Base-by-base conservation (phyloP, 1,140 invertebrate species). In the Drosophila kurseongensis region DNA sequence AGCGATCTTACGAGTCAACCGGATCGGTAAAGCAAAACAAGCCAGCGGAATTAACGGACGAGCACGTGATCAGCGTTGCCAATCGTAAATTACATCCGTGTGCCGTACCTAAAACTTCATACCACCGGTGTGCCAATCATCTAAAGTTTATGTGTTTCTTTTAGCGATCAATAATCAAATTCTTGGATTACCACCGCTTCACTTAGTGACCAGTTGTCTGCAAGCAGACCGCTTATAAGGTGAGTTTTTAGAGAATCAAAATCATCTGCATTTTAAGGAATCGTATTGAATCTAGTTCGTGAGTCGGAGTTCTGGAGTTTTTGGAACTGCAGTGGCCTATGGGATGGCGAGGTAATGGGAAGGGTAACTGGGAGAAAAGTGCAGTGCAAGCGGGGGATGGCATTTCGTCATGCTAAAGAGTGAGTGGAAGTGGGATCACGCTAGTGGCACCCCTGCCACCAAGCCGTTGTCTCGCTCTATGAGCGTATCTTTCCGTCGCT, bases 81-180 rank as follows among this genome's bases (percentile, higher is more conserved):
- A 48, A 56, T 57, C 48, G 40, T 29, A 52, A 16, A 40, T 45
- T 36, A 51, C 23, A 27, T 48, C 58, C 58, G 18, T 59, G 75
- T 75, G 71, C 14, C 60, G 47, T 14, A 65, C n/a, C 36, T 50
- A 72, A 57, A 54, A 59, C 58, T 50, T 42, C 45, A 52, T 59
- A 41, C 62, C 56, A 66, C 60, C 32, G 68, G 60, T 66, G 80
- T 74, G 56, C 42, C 59, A 68, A 16, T 58, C 60, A 35, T 71
- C 62, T 81, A 77, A 80, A 75, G 59, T 71, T 80, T 81, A 67
- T 82, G 81, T 85, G 74, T 86, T 75, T 85, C 79, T 85, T 85
- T 62, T 76, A 85, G 81, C 74, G 68, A 80, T 66, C 61, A 71
- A 52, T 63, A 48, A 65, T 42, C 38, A 54, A 84, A 7, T 40